Evolutionary conservation across 2,888 invertebrate genomes (phyloP).

Genomic region (Scaptomyza reducta): DNA sequence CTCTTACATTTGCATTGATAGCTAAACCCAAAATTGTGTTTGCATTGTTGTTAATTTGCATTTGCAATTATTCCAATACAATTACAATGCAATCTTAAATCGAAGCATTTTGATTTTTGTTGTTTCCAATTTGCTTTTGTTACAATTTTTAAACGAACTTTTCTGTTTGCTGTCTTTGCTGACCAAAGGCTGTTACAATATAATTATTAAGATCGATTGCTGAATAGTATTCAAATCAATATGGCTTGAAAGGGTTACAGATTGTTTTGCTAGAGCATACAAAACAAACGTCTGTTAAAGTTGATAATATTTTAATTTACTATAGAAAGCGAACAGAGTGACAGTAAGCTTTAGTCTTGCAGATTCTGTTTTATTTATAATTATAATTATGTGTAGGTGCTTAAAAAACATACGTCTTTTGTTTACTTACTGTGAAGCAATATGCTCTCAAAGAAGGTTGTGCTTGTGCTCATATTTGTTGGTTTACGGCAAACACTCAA

Average conservation of each 20-base stretch:
- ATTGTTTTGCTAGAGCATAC: too few relatives aligned
- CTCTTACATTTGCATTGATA: not conserved
- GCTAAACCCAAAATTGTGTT: not conserved
- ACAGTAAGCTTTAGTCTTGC: not conserved
- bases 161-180: not conserved
- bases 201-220: too few relatives aligned
- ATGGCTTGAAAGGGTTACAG: too few relatives aligned
- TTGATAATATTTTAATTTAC: too few relatives aligned
- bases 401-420: conserved; percentile 3
- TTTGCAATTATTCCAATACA: conserved; percentile 5
- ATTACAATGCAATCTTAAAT: conserved; percentile 1
- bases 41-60: not conserved
- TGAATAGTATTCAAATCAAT: not conserved
- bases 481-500: conserved; percentile 3
- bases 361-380: too few relatives aligned
- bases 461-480: conserved; percentile 8
- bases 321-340: too few relatives aligned
- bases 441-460: not conserved
- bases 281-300: too few relatives aligned
- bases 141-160: not conserved
- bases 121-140: not conserved
- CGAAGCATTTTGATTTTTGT: not conserved
- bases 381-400: conserved; percentile 1
- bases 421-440: conserved; percentile 2
- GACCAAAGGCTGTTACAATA: not conserved